These are phyloP conservation scores for Netelia inedita DNA, from an alignment of 2,888 invertebrate species.

Conservation along the genomic window DNA sequence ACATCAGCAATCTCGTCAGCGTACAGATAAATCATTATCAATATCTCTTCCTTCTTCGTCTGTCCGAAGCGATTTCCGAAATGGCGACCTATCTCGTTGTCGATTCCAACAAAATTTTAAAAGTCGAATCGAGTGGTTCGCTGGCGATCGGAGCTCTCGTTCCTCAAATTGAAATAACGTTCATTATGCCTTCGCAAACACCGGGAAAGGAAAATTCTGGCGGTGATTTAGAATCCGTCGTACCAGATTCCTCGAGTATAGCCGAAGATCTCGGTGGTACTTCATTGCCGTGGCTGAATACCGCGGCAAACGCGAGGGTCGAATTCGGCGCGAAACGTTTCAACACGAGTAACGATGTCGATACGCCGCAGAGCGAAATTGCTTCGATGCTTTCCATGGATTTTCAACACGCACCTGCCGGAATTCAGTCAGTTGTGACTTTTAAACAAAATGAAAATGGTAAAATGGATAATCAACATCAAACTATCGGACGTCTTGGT, in stretches of 20 bases:
- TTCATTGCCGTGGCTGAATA: constrained; percentile 76
- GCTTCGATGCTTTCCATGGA: constrained; percentile 84
- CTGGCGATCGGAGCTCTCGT: constrained; percentile 92
- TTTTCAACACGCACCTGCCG: constrained; percentile 72
- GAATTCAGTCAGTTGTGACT: constrained; percentile 79
- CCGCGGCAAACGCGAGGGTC: constrained; percentile 74
- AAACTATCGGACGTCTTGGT: background rate
- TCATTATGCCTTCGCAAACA: constrained; percentile 94
- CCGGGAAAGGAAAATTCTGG: constrained; percentile 95
- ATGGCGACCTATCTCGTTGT: constrained; percentile 92
- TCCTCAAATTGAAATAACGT: constrained; percentile 94
- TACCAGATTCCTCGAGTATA: constrained; percentile 94
- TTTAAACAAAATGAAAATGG: constrained; percentile 81
- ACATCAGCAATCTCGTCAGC: constrained; percentile 94
- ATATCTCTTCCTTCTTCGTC: constrained; percentile 94
- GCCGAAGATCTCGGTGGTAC: constrained; percentile 88
- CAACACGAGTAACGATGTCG: constrained; percentile 81
- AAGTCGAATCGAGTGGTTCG: constrained; percentile 86
- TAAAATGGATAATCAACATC: constrained; percentile 31
- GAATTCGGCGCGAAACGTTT: constrained; percentile 80
- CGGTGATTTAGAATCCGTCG: constrained; percentile 93
- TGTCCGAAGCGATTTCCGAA: constrained; percentile 93
- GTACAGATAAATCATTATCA: constrained; percentile 98
- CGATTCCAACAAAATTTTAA: constrained; percentile 91
- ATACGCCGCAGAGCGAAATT: constrained; percentile 83